Evolutionary conservation across 2,113 vertebrate species (phyloP).

Genomic region (Pterocles burchelli): DNA sequence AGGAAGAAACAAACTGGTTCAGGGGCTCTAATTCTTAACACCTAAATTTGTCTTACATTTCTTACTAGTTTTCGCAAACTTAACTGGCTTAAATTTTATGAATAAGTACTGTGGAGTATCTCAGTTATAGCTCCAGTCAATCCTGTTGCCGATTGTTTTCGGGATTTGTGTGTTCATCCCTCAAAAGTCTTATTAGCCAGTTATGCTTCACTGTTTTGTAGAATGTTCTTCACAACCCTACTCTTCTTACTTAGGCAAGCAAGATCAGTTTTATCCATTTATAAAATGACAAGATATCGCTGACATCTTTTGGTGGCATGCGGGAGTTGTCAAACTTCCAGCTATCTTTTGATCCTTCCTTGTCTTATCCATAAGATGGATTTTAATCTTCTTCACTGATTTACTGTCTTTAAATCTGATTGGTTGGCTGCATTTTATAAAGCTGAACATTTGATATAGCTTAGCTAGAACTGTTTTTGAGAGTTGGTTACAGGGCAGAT

Average conservation of each 20-base stretch:
- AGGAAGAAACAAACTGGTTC: background rate
- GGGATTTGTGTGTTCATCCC: background rate
- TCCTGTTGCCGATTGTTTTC: background rate
- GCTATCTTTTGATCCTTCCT: background rate
- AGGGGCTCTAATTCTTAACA: background rate
- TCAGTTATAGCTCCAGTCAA: background rate
- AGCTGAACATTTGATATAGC: background rate
- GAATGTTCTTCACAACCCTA: background rate
- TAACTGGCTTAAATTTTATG: background rate
- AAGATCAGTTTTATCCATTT: background rate
- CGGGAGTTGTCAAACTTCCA: background rate
- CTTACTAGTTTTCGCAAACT: background rate
- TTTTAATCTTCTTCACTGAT: background rate
- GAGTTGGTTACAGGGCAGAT: background rate
- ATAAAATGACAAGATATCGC: background rate
- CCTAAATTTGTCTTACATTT: background rate
- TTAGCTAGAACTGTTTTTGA: background rate
- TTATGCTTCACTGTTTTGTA: background rate
- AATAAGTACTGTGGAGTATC: background rate
- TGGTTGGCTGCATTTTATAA: background rate
- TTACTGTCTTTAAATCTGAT: background rate
- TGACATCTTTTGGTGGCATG: slow-evolving; percentile 16
- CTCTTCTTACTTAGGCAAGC: background rate
- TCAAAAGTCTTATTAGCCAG: background rate
- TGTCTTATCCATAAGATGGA: background rate